A percentile compares a stretch with the other conserved stretches of the same genome.
Evolutionary conservation across 2,797 vertebrate genomes (phyloP).

Genomic region (Nasua narica): DNA sequence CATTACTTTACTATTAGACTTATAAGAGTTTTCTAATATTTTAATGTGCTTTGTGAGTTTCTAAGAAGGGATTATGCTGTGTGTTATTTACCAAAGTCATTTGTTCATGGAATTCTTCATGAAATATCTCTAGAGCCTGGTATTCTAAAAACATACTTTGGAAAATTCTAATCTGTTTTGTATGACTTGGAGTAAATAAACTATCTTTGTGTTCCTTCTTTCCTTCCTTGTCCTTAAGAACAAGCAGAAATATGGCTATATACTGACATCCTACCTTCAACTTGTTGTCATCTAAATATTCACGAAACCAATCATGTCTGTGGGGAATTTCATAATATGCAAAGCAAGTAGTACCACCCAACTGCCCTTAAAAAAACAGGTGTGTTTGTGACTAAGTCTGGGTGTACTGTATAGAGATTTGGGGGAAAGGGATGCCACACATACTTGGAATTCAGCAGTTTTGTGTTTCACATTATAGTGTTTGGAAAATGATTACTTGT

Average conservation of each 20-base stretch:
- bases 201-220: not conserved
- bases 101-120: not conserved
- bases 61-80: not conserved
- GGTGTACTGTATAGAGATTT: not conserved
- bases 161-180: constrained; percentile 17
- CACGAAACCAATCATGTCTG: not conserved
- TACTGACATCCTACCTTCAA: not conserved
- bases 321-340: not conserved
- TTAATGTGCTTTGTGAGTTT: not conserved
- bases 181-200: not conserved
- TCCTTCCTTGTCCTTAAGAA: not conserved
- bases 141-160: not conserved
- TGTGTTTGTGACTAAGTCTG: not conserved
- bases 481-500: not conserved
- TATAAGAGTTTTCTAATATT: not conserved
- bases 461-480: not conserved
- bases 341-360: not conserved
- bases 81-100: not conserved
- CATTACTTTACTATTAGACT: not conserved
- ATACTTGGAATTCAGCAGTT: not conserved
- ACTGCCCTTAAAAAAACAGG: not conserved
- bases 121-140: not conserved
- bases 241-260: not conserved
- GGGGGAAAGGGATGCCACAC: not conserved
- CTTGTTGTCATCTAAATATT: not conserved